A percentile compares a stretch with the other conserved stretches of the same genome.
phyloP scores from a whole-genome alignment of 2,888 invertebrate genomes.

The Papilio protenor region DNA sequence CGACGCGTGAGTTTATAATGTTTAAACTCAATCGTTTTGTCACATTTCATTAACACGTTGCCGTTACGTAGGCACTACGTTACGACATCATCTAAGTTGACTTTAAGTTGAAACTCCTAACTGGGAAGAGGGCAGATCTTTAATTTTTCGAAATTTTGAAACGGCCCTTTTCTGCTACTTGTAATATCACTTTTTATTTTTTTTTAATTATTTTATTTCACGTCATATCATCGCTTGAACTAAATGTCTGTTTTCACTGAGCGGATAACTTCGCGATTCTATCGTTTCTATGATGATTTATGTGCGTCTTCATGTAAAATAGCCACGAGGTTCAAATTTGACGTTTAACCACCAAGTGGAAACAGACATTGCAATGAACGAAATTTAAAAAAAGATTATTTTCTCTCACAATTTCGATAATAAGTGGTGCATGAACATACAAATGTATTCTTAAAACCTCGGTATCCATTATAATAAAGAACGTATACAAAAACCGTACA shows the following conservation, averaged over 20 bases:
- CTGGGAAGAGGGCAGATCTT: background rate
- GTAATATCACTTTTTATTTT: too few relatives aligned
- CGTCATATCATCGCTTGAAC: too few relatives aligned
- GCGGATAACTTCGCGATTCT: too few relatives aligned
- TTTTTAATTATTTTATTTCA: too few relatives aligned
- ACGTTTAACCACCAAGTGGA: too few relatives aligned
- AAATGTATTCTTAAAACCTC: background rate
- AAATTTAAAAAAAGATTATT: too few relatives aligned
- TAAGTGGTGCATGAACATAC: background rate
- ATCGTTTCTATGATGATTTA: too few relatives aligned
- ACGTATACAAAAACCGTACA: background rate
- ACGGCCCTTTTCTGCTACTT: background rate
- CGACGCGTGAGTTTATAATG: background rate
- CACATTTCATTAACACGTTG: background rate
- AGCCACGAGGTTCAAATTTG: too few relatives aligned
- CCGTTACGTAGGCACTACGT: background rate
- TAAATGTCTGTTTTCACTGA: too few relatives aligned
- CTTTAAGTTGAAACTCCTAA: background rate
- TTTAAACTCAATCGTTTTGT: constrained; percentile 1
- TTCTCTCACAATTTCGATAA: background rate
- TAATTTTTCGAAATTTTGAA: background rate
- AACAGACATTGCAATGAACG: too few relatives aligned
- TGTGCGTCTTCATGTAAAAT: too few relatives aligned
- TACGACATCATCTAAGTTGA: background rate
- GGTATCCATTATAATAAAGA: background rate